Base-by-base conservation (phyloP, 2,113 vertebrate species). In the Cebus imitator region DNA sequence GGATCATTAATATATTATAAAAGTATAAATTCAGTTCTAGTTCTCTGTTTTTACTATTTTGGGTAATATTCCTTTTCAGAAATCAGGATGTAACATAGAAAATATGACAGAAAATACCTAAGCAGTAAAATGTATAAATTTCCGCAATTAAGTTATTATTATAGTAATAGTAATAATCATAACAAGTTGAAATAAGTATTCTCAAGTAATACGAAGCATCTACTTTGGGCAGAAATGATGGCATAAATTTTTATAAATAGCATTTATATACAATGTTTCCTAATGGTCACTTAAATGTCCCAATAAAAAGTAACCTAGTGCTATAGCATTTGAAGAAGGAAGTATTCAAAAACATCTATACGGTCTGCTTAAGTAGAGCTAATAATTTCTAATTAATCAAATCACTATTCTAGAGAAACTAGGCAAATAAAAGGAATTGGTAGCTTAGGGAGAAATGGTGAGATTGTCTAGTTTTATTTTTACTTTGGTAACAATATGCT, bases 321-420 rank as follows among this genome's bases (percentile, higher is more conserved):
- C 16, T 78, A 0, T 48, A 55, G 2, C 5, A 84, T 84, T 90
- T 87, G 16, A 89, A 58, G 14, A 83, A 93, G 6, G 12, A 43
- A 35, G 13, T 81, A 78, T 78, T 85, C 40, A 81, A 57, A 79
- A 93, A 57, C 5, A 82, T 45, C 20, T n/a, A 4, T 35, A 70
- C 45, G 1, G 11, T 94, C 25, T 88, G 18, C 14, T 72, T 93
- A 50, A 96, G 23, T 50, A 55, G 68, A 45, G 66, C 13, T 61
- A 37, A 58, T 55, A 85, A 89, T 91, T 94, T 70, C 21, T 52
- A 23, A 43, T 66, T 81, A 50, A 89, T 81, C 93, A 91, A 89
- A 7, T 16, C 17, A 81, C 5, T 72, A 2, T 86, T 68, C 64
- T 27, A 66, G 43, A 96, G 13, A 50, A 93, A 9, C 4, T 57